Evolutionary conservation across 2,888 invertebrate genomes (phyloP).

Genomic region (Dendrolimus pini): DNA sequence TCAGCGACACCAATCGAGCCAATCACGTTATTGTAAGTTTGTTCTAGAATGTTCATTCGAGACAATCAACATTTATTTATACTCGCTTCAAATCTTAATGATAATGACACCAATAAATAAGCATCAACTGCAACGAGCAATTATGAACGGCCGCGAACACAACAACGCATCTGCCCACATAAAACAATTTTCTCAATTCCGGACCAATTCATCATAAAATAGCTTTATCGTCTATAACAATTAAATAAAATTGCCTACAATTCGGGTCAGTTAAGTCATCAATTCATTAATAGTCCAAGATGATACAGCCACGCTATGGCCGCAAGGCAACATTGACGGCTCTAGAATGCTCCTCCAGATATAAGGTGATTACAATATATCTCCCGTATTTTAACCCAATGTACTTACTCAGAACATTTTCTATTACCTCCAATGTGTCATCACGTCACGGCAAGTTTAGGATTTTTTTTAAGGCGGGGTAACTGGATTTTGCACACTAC

Average conservation of each 20-base stretch:
- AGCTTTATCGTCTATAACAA: constrained; percentile 50
- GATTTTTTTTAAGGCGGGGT: no score
- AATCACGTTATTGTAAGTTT: no score
- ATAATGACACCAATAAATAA: constrained; percentile 5
- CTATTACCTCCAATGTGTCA: no score
- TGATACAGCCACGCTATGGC: constrained; percentile 39
- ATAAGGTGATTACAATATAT: no score
- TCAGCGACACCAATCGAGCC: no score
- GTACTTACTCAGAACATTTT: no score
- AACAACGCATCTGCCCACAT: constrained; percentile 27
- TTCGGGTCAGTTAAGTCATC: constrained; percentile 58
- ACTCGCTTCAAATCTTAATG: no score
- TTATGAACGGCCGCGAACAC: constrained; percentile 1
- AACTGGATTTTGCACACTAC: no score
- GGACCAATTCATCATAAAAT: constrained; percentile 48
- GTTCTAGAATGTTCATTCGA: no score
- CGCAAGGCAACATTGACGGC: constrained; percentile 21
- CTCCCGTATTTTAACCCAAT: no score
- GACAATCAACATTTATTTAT: no score
- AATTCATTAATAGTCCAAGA: constrained; percentile 54
- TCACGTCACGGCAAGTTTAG: no score
- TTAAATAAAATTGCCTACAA: constrained; percentile 57
- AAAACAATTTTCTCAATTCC: constrained; percentile 40
- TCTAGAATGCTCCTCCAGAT: not conserved
- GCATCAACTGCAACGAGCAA: constrained; percentile 7